Base-by-base conservation (phyloP, 2,797 vertebrate genomes). In the Acanthornis magna region DNA sequence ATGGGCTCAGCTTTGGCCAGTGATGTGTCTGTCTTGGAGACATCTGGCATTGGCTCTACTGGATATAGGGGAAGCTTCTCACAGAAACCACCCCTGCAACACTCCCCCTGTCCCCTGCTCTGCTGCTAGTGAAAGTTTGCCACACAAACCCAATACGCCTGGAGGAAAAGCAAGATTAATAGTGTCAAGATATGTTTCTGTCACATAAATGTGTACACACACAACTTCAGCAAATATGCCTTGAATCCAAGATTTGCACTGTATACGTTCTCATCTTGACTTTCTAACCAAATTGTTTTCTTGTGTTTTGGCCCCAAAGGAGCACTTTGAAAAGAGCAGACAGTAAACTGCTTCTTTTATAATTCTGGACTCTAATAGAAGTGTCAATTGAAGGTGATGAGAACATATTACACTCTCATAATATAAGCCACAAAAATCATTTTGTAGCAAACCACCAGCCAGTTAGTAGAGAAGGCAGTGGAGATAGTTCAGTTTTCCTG, bases 91-190 rank as follows among this genome's bases (percentile, higher is more conserved):
- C 12, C 11, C 10, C 34, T 84, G 58, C 71, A 84, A 53, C 34
- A 15, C 4, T 38, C 20, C 16, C 14, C 32, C 17, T 29, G 17
- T 26, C 32, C 43, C 40, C 29, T 4, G 17, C 29, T 4, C n/a
- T 47, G 5, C 23, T 76, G 58, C 51, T 58, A 10, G 12, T 34
- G n/a, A 47, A 51, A 58, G 25, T 65, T 40, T 57, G 8, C 32
- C 6, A 9, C n/a, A 30, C 8, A 71, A 75, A 89, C 12, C 6
- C 5, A 45, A 65, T 22, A 40, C 0, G 0, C 13, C 20, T 40
- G 51, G 26, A 93, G n/a, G 11, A 68, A 55, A 77, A 71, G 7
- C 25, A 85, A 45, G 40, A 71, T 19, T 82, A 71, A 68, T 11
- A 71, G 4, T 10, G 16, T 26, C 36, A 68, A 80, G 45, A n/a